Conservation (phyloP, 2,113 vertebrate genomes). For the Paracanthobrama guichenoti region DNA sequence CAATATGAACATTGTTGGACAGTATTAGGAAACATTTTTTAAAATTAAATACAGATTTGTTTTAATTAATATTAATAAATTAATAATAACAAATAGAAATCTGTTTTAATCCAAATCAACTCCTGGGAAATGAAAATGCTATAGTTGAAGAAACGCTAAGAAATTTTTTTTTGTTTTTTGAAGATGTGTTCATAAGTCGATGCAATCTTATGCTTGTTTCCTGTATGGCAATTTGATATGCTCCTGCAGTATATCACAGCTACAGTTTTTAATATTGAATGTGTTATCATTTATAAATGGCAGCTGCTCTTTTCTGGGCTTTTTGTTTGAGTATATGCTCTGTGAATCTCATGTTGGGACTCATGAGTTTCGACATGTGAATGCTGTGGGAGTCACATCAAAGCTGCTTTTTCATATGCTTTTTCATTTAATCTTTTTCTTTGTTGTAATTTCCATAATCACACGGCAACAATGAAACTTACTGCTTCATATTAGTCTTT, state of each 20-base stretch:
- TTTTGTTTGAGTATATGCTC: background rate
- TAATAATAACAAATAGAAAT: background rate
- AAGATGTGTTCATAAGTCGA: background rate
- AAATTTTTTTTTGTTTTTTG: background rate
- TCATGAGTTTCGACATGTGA: slow-evolving; percentile 18
- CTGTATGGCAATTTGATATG: background rate
- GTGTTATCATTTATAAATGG: slow-evolving; percentile 15
- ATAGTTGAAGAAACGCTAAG: background rate
- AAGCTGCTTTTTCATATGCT: slow-evolving; percentile 3
- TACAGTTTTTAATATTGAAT: background rate
- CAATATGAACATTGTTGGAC: too few relatives aligned
- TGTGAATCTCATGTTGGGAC: background rate
- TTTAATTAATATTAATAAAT: too few relatives aligned
- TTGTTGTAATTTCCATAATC: slow-evolving; percentile 17
- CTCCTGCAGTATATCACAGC: background rate
- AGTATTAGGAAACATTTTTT: too few relatives aligned
- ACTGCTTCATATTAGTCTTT: background rate
- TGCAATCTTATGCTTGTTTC: background rate
- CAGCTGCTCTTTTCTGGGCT: background rate
- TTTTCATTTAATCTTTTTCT: background rate
- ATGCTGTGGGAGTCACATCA: slow-evolving; percentile 24
- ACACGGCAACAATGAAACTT: slow-evolving; percentile 3
- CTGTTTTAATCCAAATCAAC: background rate
- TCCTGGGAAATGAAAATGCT: background rate
- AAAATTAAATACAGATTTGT: too few relatives aligned